Conservation (phyloP, 1,140 invertebrate species). For the Glossosoma conforme region DNA sequence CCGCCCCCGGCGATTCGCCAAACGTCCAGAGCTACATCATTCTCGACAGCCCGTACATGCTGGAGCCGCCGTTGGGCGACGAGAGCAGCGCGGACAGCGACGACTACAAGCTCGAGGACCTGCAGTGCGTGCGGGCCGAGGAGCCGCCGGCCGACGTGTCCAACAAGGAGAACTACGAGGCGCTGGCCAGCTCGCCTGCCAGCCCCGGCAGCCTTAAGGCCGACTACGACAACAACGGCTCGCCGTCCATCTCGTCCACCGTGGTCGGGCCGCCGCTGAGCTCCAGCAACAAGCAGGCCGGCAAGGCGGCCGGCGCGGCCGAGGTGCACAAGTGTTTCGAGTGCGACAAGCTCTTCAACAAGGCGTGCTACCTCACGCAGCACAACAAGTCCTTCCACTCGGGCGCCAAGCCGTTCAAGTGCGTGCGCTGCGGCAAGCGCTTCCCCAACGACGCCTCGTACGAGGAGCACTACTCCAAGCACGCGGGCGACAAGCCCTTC, state of each 20-base stretch:
- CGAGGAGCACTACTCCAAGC: conserved; percentile 68
- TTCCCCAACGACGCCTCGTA: conserved; percentile 64
- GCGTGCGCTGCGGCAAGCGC: conserved; percentile 76
- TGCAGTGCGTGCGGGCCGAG: not conserved
- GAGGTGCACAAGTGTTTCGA: conserved; percentile 68
- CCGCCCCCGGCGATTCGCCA: conserved; percentile 56
- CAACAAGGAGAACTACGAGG: conserved; percentile 50
- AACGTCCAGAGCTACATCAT: conserved; percentile 45
- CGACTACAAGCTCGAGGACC: conserved; percentile 32
- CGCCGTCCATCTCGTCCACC: conserved; percentile 43
- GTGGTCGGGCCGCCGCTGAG: conserved; percentile 41
- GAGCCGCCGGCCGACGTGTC: conserved; percentile 39
- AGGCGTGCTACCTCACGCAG: conserved; percentile 81
- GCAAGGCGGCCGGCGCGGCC: conserved; percentile 37
- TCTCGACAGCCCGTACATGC: conserved; percentile 30
- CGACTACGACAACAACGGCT: conserved; percentile 40
- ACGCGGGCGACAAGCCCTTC: conserved; percentile 80
- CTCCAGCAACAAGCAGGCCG: conserved; percentile 42
- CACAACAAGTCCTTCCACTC: conserved; percentile 86
- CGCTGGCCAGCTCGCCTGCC: conserved; percentile 45
- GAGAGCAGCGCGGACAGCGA: conserved; percentile 16
- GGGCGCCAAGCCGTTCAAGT: conserved; percentile 82
- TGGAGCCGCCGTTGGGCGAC: conserved; percentile 19
- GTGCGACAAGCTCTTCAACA: conserved; percentile 81
- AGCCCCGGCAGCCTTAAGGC: conserved; percentile 47